Evolutionary conservation across 1,140 invertebrate species (phyloP).

Genomic region (Cheumatopsyche charites): DNA sequence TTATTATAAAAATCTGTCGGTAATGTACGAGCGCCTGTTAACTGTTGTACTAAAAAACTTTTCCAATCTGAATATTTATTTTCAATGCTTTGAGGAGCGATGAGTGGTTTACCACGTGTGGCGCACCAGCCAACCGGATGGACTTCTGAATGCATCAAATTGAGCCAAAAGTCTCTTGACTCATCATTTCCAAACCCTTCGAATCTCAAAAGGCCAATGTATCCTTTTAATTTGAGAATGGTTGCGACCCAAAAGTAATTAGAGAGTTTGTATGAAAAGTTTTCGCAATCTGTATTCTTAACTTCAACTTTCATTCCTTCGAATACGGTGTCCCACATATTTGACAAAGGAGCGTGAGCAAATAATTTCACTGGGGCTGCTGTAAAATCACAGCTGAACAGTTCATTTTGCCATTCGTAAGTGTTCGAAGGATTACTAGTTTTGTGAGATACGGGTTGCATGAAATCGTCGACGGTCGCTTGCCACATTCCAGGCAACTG

Average conservation of each 20-base stretch:
- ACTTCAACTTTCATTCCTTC: conserved; percentile 96
- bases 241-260: conserved; percentile 96
- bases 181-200: conserved; percentile 91
- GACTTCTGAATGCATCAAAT: conserved; percentile 89
- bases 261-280: conserved; percentile 73
- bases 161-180: conserved; percentile 94
- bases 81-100: conserved; percentile 89
- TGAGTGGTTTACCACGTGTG: conserved; percentile 89
- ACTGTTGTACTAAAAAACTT: conserved; percentile 84
- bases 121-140: conserved; percentile 98
- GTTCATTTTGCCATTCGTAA: conserved; percentile 82
- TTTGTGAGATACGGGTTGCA: conserved; percentile 44
- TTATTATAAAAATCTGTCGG: conserved; percentile 91
- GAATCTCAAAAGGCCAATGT: conserved; percentile 90
- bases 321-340: conserved; percentile 92
- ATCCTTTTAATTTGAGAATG: conserved; percentile 88
- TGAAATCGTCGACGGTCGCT: conserved; percentile 36
- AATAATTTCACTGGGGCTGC: conserved; percentile 91
- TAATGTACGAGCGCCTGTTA: conserved; percentile 91
- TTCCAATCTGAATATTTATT: conserved; percentile 96
- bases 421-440: conserved; percentile 67
- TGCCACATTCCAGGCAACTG: conserved; percentile 56
- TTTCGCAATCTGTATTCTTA: conserved; percentile 87
- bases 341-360: conserved; percentile 87
- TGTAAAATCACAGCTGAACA: conserved; percentile 76